Base-by-base conservation (phyloP, 2,888 invertebrate species). In the Spilarctia lutea region DNA sequence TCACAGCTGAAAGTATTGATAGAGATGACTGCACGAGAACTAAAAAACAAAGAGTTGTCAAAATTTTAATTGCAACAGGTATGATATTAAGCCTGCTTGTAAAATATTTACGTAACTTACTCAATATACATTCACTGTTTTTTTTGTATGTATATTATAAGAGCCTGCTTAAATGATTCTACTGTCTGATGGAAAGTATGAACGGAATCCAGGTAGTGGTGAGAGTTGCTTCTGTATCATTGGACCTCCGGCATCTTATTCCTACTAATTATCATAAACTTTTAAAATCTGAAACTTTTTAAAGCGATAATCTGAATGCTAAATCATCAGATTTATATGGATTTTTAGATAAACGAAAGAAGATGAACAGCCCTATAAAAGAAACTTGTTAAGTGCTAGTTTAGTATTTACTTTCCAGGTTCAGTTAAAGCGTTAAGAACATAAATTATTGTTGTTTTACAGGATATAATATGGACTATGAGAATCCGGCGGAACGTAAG, bases 41-140 rank as follows among this genome's bases (percentile, higher is more conserved):
- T 77, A 75, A 13, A 65, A 83, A 79, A 75, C 80, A 76, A 45
- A 81, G 73, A 65, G 71, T 83, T n/a, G 56, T 83, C 13, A 83
- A 68, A 67, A 70, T 79, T 39, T 68, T 71, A 11, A 60, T 83
- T 13, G 78, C 83, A 13, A 75, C 75, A 76, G 78, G 83, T 83
- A 72, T 52, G 13, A 8, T 16, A 42, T 67, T 42, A n/a, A 42
- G 16, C 3, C 10, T 10, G 24, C 52, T 24, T 24, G 24, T 8
- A 24, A 24, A 10, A 24, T 24, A 24, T 52, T 24, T 24, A 24
- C 52, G 8, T 52, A 24, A 1, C 24, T 24, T 52, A 10, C 24
- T 52, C 52, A 52, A 24, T 24, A 24, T 52, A 52, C 27, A 13
- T 27, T 60, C 27, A 13, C 56, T 27, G 8, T 3, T 33, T 33